Evolutionary conservation across 1,140 invertebrate genomes (phyloP).

Genomic region (Brachionus paranguensis): DNA sequence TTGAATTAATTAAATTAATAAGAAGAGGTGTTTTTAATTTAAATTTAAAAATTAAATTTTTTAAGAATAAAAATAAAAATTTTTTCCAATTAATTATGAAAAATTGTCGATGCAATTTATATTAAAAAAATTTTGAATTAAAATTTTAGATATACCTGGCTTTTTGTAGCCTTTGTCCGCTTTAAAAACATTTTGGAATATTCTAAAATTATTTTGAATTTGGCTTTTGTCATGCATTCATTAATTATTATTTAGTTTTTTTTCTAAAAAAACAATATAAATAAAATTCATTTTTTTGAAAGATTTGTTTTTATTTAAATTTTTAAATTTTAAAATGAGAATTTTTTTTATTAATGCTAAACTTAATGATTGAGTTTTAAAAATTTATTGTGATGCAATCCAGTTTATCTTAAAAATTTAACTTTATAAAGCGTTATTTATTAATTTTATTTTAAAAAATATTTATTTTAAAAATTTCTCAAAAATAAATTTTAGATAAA

Average conservation of each 20-base stretch:
- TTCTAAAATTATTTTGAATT: background rate
- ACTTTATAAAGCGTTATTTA: too few species aligned
- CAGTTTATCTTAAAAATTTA: too few species aligned
- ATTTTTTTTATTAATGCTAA: too few species aligned
- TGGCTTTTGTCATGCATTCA: background rate
- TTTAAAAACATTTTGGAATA: background rate
- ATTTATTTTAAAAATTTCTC: too few species aligned
- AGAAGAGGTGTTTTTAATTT: too few species aligned
- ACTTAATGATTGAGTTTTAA: too few species aligned
- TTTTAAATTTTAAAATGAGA: background rate
- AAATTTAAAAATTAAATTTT: background rate
- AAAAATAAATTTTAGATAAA: too few species aligned
- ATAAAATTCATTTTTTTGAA: background rate
- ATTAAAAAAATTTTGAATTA: too few species aligned
- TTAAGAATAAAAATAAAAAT: background rate
- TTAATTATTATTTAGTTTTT: background rate
- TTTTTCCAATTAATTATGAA: background rate
- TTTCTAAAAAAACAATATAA: background rate
- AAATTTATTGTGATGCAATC: too few species aligned
- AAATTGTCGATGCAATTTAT: too few species aligned
- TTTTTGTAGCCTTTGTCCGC: background rate
- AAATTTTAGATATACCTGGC: background rate
- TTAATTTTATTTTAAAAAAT: too few species aligned
- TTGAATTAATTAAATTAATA: background rate
- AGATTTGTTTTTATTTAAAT: background rate